A percentile compares a stretch with the other conserved stretches of the same genome.
Conservation (phyloP, 2,113 vertebrate species). For the Malurus cyaneus region DNA sequence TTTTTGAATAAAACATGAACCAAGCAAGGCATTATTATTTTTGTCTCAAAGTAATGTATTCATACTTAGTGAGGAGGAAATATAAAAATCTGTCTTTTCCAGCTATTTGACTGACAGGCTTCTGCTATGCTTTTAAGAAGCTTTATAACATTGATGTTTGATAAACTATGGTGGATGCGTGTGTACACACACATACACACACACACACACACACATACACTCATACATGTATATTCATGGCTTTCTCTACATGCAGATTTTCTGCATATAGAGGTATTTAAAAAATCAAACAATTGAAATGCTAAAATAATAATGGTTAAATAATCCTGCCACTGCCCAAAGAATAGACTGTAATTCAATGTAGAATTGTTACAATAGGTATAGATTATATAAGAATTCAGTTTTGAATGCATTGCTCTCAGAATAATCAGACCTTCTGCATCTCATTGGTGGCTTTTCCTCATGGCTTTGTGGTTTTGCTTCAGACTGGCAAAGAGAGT, state of each 20-base stretch:
- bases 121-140: constrained; percentile 38
- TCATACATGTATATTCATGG: no score
- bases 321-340: neutral
- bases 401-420: neutral
- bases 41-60: constrained; percentile 39
- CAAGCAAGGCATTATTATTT: constrained; percentile 22
- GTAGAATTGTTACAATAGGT: neutral
- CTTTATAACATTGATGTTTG: constrained; percentile 33
- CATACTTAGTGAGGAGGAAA: neutral
- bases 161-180: neutral
- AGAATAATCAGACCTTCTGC: neutral
- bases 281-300: neutral
- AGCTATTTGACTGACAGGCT: constrained; percentile 46
- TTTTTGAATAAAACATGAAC: constrained; percentile 49
- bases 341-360: neutral
- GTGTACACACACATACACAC: neutral
- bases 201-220: neutral
- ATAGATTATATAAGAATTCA: rapidly evolving
- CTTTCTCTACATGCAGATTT: neutral
- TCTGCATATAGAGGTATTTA: neutral
- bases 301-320: neutral
- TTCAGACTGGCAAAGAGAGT: neutral
- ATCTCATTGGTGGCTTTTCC: neutral
- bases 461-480: neutral
- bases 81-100: constrained; percentile 30